Evolutionary conservation across 2,113 vertebrate genomes (phyloP), one percentile per base, ranked within the genome.

Genomic region (Colinus virginianus): DNA sequence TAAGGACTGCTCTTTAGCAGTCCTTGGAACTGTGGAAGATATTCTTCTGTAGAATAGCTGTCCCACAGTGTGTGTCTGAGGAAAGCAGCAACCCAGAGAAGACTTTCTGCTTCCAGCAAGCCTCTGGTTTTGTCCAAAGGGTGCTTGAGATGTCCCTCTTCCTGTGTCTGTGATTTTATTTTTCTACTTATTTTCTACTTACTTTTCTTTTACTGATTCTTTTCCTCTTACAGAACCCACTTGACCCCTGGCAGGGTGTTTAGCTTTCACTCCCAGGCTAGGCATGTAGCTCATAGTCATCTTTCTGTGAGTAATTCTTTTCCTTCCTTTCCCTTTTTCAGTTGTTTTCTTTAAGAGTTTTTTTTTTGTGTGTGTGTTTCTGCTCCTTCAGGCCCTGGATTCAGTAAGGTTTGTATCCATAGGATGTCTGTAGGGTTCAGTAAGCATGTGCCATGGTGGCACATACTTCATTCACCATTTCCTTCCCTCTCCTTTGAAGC

Each of bases 21-120:
- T 63, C 46, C 55, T 20, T 78, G 84, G 30, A 81, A 13, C 70
- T 71, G 51, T 59, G 53, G 51, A 81, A 14, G 58, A 4, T 1
- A 20, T 79, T 53, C 15, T 79, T 66, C 42, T 90, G 82, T 43
- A n/a, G 42, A 85, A 12, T 64, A 83, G 78, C 85, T 94, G 85
- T 87, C 66, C 34, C 59, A 49, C 9, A 49, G 43, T 49, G 59
- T 36, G 42, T 11, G 9, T 16, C 0, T 1, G 38, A 77, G 68
- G 61, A 63, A 72, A 20, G 17, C 72, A 40, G 13, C 28, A 67
- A 16, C 38, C 32, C 59, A 77, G 53, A 75, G 53, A 17, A 43
- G 42, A 58, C 40, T 62, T 82, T 26, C 67, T 64, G 19, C 74
- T 80, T 77, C 63, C 19, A 53, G 46, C 32, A 80, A 16, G 18